Base-by-base conservation (phyloP, 2,888 invertebrate genomes). In the Ennomos quercinarius region DNA sequence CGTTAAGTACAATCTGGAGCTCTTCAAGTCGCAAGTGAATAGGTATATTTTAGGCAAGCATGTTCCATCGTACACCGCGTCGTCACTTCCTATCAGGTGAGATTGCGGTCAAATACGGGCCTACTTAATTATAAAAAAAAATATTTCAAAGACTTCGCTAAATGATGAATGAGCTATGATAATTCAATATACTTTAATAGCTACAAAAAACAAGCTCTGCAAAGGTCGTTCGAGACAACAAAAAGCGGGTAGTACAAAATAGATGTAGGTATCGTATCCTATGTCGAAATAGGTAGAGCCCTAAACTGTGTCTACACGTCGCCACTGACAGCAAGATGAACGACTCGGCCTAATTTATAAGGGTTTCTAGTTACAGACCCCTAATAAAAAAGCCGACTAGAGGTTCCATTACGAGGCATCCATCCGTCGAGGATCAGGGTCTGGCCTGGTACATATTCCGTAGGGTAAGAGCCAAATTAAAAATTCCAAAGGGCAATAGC, bases 301-400 rank as follows among this genome's bases (percentile, higher is more conserved):
- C 60, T 56, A 56, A 52, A 51, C 39, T 51, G 60, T 61, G 47
- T 56, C 55, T 43, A 43, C 54, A 54, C 55, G 55, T 43, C 51
- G 40, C 13, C 52, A 52, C 61, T 61, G 66, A 66, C 64, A 64
- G 57, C 53, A 39, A 64, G 64, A 66, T 61, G 63, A 65, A 67
- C 63, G 63, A 63, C 58, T 52, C 45, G 46, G 52, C 61, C 55
- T 66, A 58, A 64, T 64, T 65, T 66, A 64, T 64, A 65, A 57
- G 64, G 64, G 66, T 65, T 54, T 38, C 63, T 65, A 66, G 64
- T 66, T 63, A 64, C 59, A 50, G 67, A 53, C 59, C 66, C 62
- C 53, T 63, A 64, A 66, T 66, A 68, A 68, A 68, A 68, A 66
- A 66, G 55, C 48, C 54, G 57, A 64, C 57, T 55, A 51, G 49